Evolutionary conservation across 1,140 invertebrate genomes (phyloP).

Genomic region (Temnothorax nylanderi): DNA sequence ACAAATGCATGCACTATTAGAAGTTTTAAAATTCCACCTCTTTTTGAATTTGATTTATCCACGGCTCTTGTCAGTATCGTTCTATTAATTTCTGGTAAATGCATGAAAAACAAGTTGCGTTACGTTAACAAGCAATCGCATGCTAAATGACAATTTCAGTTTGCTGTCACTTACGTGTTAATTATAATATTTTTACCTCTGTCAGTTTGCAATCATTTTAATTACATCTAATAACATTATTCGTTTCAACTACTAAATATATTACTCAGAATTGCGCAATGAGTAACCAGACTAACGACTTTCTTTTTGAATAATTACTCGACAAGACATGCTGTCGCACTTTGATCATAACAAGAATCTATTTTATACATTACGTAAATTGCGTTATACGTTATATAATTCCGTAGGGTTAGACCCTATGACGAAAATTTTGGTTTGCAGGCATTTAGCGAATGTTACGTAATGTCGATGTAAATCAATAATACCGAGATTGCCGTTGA

Average conservation of each 20-base stretch:
- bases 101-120: slow-evolving; percentile 45
- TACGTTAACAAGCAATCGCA: not conserved
- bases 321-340: not conserved
- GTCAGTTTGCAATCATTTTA: not conserved
- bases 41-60: slow-evolving; percentile 50
- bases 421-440: not conserved
- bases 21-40: slow-evolving; percentile 61
- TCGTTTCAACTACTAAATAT: not conserved
- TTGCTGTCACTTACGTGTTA: slow-evolving; percentile 28
- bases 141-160: slow-evolving; percentile 37
- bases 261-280: not conserved
- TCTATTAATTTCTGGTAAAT: slow-evolving; percentile 47
- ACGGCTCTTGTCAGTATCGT: slow-evolving; percentile 34
- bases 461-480: slow-evolving; percentile 11
- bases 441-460: not conserved
- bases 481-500: not conserved
- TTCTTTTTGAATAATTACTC: slow-evolving; percentile 22
- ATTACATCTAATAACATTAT: not conserved
- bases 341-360: not conserved
- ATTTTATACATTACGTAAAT: not conserved
- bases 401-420: not conserved
- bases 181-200: slow-evolving; percentile 57
- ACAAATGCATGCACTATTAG: slow-evolving; percentile 53
- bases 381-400: not conserved
- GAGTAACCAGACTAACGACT: slow-evolving; percentile 12